Evolutionary conservation across 2,113 vertebrate species (phyloP).

Genomic region (Eulemur macaco): DNA sequence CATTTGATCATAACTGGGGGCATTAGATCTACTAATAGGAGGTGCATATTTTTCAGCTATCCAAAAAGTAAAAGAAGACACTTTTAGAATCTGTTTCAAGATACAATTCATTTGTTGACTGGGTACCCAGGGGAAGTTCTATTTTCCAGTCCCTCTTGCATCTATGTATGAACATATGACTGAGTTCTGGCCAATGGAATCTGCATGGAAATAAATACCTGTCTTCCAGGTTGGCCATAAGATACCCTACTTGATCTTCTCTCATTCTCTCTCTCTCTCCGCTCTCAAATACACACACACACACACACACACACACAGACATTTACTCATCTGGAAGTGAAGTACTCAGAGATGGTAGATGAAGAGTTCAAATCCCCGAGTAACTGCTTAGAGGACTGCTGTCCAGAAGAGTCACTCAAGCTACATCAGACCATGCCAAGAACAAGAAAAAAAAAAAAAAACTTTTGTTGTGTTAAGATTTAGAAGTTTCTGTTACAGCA

Average conservation of each 20-base stretch:
- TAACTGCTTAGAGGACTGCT: neutral
- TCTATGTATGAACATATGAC: neutral
- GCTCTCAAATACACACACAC: neutral
- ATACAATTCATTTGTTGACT: neutral
- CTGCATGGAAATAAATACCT: neutral
- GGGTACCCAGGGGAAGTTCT: neutral
- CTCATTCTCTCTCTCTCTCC: neutral
- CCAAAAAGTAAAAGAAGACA: neutral
- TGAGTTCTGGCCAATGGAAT: neutral
- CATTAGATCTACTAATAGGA: neutral
- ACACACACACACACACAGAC: neutral
- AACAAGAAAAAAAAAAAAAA: neutral
- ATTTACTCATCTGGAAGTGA: neutral
- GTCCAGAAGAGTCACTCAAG: neutral
- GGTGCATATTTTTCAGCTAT: neutral
- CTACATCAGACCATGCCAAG: neutral
- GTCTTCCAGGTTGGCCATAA: neutral
- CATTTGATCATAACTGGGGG: neutral
- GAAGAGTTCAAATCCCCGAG: neutral
- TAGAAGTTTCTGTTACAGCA: neutral
- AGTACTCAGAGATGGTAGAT: neutral
- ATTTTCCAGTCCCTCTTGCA: neutral
- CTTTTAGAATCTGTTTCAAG: slow-evolving; percentile 48
- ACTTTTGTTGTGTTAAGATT: neutral
- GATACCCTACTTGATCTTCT: neutral